Evolutionary conservation across 1,140 invertebrate species (phyloP).

Genomic region (Musca domestica): DNA sequence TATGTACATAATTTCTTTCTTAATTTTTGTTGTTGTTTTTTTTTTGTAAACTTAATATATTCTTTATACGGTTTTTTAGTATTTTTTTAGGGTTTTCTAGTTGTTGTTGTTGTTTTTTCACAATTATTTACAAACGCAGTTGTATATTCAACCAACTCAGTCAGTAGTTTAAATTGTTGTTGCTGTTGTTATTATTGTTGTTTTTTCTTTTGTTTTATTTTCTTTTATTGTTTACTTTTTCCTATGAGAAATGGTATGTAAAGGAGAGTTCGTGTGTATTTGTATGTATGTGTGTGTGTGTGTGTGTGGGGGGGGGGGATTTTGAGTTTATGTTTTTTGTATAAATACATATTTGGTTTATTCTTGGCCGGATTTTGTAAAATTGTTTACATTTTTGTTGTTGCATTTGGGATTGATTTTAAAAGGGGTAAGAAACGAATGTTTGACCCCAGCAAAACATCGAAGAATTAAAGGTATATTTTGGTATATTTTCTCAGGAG

Average conservation of each 20-base stretch:
- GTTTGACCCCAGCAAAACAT: too few relatives aligned
- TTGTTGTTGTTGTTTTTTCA: constrained; percentile 1
- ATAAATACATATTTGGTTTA: constrained; percentile 18
- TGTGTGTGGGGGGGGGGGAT: too few relatives aligned
- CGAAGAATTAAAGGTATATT: too few relatives aligned
- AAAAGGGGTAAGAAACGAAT: too few relatives aligned
- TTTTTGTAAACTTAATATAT: not conserved
- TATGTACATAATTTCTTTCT: not conserved
- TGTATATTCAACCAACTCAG: constrained; percentile 10
- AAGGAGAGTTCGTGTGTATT: too few relatives aligned
- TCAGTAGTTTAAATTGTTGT: constrained; percentile 1
- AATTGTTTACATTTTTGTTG: too few relatives aligned
- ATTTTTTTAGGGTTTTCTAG: not conserved
- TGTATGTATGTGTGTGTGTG: too few relatives aligned
- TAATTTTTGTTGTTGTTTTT: not conserved
- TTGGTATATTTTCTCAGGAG: too few relatives aligned
- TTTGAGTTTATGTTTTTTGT: not conserved
- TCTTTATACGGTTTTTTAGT: not conserved
- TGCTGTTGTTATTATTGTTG: not conserved
- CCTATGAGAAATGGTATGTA: not conserved
- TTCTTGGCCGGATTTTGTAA: not conserved
- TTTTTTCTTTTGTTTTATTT: too few relatives aligned
- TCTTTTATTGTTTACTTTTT: too few relatives aligned
- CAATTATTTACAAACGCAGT: constrained; percentile 15
- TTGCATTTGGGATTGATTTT: too few relatives aligned